Conservation (phyloP, 2,888 invertebrate genomes). For the Nebria salina region DNA sequence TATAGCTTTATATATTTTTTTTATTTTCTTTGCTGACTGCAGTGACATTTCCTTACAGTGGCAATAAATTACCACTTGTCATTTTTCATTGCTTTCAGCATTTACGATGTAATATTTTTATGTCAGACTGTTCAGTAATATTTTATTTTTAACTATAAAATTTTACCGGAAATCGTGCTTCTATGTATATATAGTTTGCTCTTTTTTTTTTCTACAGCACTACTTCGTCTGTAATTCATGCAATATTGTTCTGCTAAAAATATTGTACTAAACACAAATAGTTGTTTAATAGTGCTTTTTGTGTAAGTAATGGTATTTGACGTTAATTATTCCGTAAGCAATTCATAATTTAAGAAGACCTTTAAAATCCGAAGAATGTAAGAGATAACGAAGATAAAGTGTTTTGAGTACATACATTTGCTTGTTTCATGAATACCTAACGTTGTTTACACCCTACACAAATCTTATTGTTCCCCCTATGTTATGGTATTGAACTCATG, state of each 20-base stretch:
- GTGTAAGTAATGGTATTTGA: too few relatives aligned
- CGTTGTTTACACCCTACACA: constrained; percentile 21
- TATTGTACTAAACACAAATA: too few relatives aligned
- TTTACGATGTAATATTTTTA: not conserved
- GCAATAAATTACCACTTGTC: not conserved
- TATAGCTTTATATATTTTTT: not conserved
- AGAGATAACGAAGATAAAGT: not conserved
- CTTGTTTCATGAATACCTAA: not conserved
- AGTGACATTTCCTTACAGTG: not conserved
- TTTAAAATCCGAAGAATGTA: not conserved
- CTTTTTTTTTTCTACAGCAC: too few relatives aligned
- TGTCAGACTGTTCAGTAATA: not conserved
- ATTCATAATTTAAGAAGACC: not conserved
- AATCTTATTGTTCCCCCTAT: constrained; percentile 16
- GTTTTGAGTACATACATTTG: not conserved
- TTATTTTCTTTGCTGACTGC: not conserved
- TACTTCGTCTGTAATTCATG: too few relatives aligned
- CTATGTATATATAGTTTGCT: too few relatives aligned
- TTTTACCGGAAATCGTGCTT: too few relatives aligned
- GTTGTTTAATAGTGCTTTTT: too few relatives aligned
- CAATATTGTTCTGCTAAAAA: too few relatives aligned
- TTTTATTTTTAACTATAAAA: too few relatives aligned
- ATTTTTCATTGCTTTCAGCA: not conserved
- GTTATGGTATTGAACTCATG: constrained; percentile 23
- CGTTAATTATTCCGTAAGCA: too few relatives aligned